Evolutionary conservation across 1,140 invertebrate species (phyloP).

Genomic region (Lepidostoma basale): DNA sequence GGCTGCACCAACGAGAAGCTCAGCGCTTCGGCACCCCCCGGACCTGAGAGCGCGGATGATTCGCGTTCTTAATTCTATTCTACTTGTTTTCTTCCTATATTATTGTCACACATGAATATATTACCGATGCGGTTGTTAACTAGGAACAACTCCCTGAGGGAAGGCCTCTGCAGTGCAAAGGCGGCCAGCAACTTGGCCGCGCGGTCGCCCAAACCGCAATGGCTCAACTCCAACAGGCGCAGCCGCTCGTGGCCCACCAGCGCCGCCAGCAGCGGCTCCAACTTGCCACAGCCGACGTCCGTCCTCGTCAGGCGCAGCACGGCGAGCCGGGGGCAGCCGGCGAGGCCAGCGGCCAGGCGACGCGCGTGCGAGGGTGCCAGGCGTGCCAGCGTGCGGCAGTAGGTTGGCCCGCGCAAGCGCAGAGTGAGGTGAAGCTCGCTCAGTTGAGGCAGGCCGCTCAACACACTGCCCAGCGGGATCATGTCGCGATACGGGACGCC

Average conservation of each 20-base stretch:
- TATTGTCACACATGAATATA: not conserved
- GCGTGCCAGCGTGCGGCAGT: slow-evolving; percentile 17
- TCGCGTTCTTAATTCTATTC: no score
- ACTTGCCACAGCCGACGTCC: slow-evolving; percentile 58
- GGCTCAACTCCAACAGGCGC: slow-evolving; percentile 58
- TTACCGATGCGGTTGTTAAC: slow-evolving; percentile 59
- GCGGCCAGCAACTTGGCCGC: slow-evolving; percentile 55
- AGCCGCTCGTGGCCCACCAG: slow-evolving; percentile 46
- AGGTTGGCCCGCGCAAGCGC: not conserved
- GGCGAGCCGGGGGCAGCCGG: not conserved
- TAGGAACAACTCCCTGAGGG: slow-evolving; percentile 53
- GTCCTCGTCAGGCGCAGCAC: slow-evolving; percentile 51
- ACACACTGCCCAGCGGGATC: slow-evolving; percentile 37
- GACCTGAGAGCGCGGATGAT: no score
- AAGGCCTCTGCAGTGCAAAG: slow-evolving; percentile 55
- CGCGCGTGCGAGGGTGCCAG: slow-evolving; percentile 23
- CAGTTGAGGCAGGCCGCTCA: slow-evolving; percentile 36
- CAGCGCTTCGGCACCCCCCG: slow-evolving; percentile 53
- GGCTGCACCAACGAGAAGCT: slow-evolving; percentile 53
- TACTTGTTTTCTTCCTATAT: no score
- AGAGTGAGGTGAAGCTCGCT: slow-evolving; percentile 35
- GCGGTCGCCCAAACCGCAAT: slow-evolving; percentile 58
- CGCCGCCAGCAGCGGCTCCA: slow-evolving; percentile 53
- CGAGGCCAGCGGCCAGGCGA: slow-evolving; percentile 14
- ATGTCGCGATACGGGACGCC: slow-evolving; percentile 12